Percentiles rank a stretch among this genome's conserved stretches.
Conservation (phyloP, 2,888 invertebrate genomes). For the Bruchidius siliquastri region DNA sequence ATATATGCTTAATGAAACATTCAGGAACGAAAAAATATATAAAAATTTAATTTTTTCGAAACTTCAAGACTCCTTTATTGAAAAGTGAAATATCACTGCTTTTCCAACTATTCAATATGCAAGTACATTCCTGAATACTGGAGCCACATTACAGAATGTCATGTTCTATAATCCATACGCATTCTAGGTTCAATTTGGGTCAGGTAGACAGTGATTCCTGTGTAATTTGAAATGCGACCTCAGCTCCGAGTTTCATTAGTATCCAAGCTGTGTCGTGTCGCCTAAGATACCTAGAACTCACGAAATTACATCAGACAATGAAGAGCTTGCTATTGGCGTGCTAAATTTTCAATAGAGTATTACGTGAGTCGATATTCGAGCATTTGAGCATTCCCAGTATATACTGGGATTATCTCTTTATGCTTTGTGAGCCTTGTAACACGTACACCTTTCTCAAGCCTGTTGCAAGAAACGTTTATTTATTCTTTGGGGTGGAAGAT, state of each 20-base stretch:
- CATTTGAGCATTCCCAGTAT: neutral
- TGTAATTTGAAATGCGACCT: neutral
- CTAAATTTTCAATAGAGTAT: neutral
- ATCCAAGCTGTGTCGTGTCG: neutral
- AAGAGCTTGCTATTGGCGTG: neutral
- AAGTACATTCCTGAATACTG: no score
- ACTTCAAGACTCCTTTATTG: no score
- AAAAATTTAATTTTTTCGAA: no score
- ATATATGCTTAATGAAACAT: no score
- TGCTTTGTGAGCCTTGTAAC: neutral
- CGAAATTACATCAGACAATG: neutral
- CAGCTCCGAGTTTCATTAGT: neutral
- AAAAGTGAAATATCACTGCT: no score
- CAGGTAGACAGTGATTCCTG: neutral
- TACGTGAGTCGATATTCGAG: neutral
- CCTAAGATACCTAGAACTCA: neutral
- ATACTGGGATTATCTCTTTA: neutral
- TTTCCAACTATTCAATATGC: no score
- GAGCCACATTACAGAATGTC: neutral
- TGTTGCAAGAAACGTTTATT: conserved; percentile 5
- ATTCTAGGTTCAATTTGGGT: neutral
- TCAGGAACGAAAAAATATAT: no score
- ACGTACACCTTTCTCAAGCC: conserved; percentile 2
- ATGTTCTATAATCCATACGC: neutral
- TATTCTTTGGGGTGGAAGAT: neutral